Base-by-base conservation (phyloP, 2,797 vertebrate genomes). In the Esox masquinongy region DNA sequence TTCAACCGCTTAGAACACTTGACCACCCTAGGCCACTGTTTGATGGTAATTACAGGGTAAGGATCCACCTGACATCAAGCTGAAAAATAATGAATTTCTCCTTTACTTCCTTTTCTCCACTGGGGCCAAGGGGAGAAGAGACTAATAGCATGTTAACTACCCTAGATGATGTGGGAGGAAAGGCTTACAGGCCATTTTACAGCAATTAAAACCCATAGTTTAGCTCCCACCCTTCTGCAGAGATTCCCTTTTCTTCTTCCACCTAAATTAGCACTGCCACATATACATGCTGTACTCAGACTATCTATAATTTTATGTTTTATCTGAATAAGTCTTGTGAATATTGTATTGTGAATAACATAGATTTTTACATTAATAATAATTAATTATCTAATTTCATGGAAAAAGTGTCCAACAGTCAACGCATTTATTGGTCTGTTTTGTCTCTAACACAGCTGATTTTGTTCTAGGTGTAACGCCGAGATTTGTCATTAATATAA, bases 151-250 rank as follows among this genome's bases (percentile, higher is more conserved):
- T 82, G 79, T 77, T 50, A 16, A 50, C 49, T 50, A 50, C 49
- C 14, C 49, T 50, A 81, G 84, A 89, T 83, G 82, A 86, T 86
- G 86, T 87, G 85, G 85, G 85, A 88, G 85, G 80, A 88, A 82
- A 85, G 83, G 85, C 86, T 88, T 84, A 79, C 83, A 81, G 88
- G 72, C 85, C 82, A 80, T 88, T 92, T 89, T 87, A 90, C 84
- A 84, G 87, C 87, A 91, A 90, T 92, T 89, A 91, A 87, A 89
- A 86, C 85, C 70, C n/a, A 70, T 77, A 79, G 83, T 81, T 72
- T 49, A 70, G 47, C 39, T 56, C 26, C 26, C 67, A 43, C 29
- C 29, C 50, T 74, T 75, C 68, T 24, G 43, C 72, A 66, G 11
- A 66, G 43, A 47, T 47, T 66, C 76, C 73, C 19, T 59, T 77